Percentiles rank a stretch among this genome's conserved stretches.
Conservation (phyloP, 1,140 invertebrate species). For the Pseudomyrmex gracilis region DNA sequence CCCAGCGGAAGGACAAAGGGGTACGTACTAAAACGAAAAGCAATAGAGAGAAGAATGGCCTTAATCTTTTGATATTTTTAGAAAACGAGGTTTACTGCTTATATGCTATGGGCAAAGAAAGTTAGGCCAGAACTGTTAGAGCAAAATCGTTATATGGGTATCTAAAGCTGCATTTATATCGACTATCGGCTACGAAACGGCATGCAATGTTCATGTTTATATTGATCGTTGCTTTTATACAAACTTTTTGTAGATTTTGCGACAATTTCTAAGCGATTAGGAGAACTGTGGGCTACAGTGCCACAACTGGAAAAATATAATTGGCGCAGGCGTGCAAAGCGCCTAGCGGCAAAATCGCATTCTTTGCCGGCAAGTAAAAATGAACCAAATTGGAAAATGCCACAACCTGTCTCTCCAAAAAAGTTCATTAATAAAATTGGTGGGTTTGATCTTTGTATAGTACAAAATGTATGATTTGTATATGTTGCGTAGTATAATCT, state of each 20-base stretch:
- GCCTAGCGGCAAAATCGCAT: slow-evolving; percentile 86
- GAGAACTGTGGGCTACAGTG: slow-evolving; percentile 94
- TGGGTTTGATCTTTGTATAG: slow-evolving; percentile 71
- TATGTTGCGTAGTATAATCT: slow-evolving; percentile 58
- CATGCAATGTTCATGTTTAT: slow-evolving; percentile 76
- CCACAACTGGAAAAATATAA: slow-evolving; percentile 87
- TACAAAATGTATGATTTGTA: slow-evolving; percentile 59
- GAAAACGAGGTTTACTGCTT: slow-evolving; percentile 94
- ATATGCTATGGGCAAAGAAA: slow-evolving; percentile 95
- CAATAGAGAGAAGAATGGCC: slow-evolving; percentile 56
- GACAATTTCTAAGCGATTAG: slow-evolving; percentile 91
- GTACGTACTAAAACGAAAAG: slow-evolving; percentile 80
- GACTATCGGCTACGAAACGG: slow-evolving; percentile 21
- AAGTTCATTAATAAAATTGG: slow-evolving; percentile 85
- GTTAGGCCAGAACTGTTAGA: slow-evolving; percentile 90
- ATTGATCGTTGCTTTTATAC: slow-evolving; percentile 63
- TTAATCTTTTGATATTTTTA: slow-evolving; percentile 80
- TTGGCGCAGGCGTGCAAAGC: slow-evolving; percentile 92
- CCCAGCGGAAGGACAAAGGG: slow-evolving; percentile 92
- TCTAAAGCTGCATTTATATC: slow-evolving; percentile 61
- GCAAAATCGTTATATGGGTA: slow-evolving; percentile 91
- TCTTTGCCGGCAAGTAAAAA: slow-evolving; percentile 76
- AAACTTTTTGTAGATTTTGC: slow-evolving; percentile 89
- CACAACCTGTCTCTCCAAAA: slow-evolving; percentile 81
- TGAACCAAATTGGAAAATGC: slow-evolving; percentile 82